These are phyloP conservation scores for Apodemia zela DNA, from an alignment of 2,888 invertebrate species.

Conservation along the genomic window DNA sequence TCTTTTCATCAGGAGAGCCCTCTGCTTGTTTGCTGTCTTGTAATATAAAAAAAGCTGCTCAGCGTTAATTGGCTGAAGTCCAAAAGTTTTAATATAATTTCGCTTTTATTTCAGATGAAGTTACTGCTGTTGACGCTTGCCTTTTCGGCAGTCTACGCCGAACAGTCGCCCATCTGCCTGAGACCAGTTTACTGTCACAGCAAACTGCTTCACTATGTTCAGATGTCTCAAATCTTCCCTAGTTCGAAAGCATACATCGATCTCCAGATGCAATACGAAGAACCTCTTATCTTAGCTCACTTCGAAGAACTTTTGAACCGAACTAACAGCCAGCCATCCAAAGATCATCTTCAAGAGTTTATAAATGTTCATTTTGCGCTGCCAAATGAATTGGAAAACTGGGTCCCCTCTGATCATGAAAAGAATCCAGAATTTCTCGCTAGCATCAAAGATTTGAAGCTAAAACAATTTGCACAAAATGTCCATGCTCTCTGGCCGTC, in stretches of 20 bases:
- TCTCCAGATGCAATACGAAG: slow-evolving; percentile 82
- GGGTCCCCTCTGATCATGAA: slow-evolving; percentile 81
- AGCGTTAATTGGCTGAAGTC: not conserved
- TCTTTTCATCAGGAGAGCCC: too few species aligned
- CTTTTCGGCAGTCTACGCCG: slow-evolving; percentile 35
- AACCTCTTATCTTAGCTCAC: slow-evolving; percentile 75
- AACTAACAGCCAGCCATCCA: slow-evolving; percentile 66
- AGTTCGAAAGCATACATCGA: slow-evolving; percentile 95
- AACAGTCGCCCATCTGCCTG: too few species aligned
- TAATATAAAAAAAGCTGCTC: not conserved
- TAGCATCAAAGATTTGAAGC: slow-evolving; percentile 76
- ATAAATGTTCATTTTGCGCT: slow-evolving; percentile 80
- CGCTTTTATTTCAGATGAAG: slow-evolving; percentile 57
- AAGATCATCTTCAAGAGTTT: slow-evolving; percentile 71
- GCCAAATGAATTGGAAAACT: slow-evolving; percentile 79
- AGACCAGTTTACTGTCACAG: slow-evolving; percentile 89
- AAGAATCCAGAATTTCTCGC: slow-evolving; percentile 80
- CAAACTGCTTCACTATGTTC: slow-evolving; percentile 85
- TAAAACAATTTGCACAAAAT: slow-evolving; percentile 82
- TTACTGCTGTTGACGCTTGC: slow-evolving; percentile 39
- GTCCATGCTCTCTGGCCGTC: slow-evolving; percentile 83
- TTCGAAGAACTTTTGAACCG: slow-evolving; percentile 79
- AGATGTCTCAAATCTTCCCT: slow-evolving; percentile 82
- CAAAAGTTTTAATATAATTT: slow-evolving; percentile 7
- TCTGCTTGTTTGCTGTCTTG: too few species aligned